Conservation (phyloP, 2,113 vertebrate genomes). For the Coptodon bakossiorum region DNA sequence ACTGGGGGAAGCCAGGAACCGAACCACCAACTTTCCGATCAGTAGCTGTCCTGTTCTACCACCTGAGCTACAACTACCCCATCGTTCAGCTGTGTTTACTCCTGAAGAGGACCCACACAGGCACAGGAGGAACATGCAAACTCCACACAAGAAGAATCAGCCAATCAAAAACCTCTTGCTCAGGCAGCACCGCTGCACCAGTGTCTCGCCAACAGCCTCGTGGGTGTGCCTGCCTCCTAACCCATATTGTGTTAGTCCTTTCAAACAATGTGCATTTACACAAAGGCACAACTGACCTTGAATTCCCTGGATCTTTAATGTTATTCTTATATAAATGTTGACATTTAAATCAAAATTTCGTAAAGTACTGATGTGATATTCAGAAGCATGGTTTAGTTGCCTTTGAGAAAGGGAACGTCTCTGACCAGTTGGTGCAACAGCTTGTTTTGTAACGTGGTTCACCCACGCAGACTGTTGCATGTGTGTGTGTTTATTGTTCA, state of each 20-base stretch:
- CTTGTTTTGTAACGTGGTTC: not conserved
- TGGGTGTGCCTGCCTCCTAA: not conserved
- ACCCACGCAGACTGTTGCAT: not conserved
- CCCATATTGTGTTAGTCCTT: not conserved
- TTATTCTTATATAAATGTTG: not conserved
- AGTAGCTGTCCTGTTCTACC: too few relatives aligned
- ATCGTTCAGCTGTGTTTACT: rapidly evolving
- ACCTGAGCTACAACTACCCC: not conserved
- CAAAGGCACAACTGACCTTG: not conserved
- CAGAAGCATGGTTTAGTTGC: not conserved
- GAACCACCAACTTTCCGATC: not conserved
- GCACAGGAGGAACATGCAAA: not conserved
- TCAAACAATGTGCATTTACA: not conserved
- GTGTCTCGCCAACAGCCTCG: rapidly evolving
- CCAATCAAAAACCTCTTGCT: not conserved
- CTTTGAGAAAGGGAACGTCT: not conserved
- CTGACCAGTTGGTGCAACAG: not conserved
- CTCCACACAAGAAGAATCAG: not conserved
- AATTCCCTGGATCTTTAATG: not conserved
- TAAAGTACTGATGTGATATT: not conserved
- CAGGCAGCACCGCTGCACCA: not conserved
- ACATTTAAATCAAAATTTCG: not conserved
- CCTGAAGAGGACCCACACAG: not conserved
- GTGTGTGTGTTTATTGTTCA: constrained; percentile 11
- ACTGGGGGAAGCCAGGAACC: rapidly evolving